A percentile compares a stretch with the other conserved stretches of the same genome.
Conservation (phyloP, 2,888 invertebrate species). For the Alviniconcha strummeri region DNA sequence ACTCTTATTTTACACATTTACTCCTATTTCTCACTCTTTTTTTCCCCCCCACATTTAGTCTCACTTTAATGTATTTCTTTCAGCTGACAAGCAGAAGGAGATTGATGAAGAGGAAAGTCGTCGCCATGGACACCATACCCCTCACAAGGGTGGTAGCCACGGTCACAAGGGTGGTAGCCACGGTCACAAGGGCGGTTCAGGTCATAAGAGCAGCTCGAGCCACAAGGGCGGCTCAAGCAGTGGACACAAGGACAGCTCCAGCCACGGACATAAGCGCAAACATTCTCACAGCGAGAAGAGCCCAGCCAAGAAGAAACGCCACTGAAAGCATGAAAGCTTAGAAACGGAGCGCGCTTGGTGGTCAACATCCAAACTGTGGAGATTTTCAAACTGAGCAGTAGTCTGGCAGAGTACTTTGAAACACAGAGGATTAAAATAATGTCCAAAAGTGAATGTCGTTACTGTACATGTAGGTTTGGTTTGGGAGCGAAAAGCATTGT, state of each 20-base stretch:
- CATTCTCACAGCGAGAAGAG: slow-evolving; percentile 34
- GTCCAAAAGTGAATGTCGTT: no score
- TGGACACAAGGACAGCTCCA: slow-evolving; percentile 9
- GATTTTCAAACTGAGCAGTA: background rate
- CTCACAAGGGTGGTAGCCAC: background rate
- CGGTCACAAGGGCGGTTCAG: slow-evolving; percentile 8
- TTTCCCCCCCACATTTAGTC: no score
- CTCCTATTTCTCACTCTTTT: no score
- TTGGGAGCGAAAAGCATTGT: no score
- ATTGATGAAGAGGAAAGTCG: slow-evolving; percentile 46
- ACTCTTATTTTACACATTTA: no score
- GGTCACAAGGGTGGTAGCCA: slow-evolving; percentile 26
- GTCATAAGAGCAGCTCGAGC: slow-evolving; percentile 33
- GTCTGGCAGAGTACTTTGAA: background rate
- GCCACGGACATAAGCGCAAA: slow-evolving; percentile 23
- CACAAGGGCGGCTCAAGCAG: background rate
- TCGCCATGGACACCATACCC: background rate
- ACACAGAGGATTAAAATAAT: background rate
- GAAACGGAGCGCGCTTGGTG: no score
- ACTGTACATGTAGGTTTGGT: no score
- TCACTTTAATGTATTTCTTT: background rate
- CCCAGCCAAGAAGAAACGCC: slow-evolving; percentile 41
- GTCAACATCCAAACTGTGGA: background rate
- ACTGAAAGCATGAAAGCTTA: background rate
- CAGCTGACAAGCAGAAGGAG: slow-evolving; percentile 43